Conservation (phyloP, 1,140 invertebrate genomes). For the Druon quercuslanigerum region DNA sequence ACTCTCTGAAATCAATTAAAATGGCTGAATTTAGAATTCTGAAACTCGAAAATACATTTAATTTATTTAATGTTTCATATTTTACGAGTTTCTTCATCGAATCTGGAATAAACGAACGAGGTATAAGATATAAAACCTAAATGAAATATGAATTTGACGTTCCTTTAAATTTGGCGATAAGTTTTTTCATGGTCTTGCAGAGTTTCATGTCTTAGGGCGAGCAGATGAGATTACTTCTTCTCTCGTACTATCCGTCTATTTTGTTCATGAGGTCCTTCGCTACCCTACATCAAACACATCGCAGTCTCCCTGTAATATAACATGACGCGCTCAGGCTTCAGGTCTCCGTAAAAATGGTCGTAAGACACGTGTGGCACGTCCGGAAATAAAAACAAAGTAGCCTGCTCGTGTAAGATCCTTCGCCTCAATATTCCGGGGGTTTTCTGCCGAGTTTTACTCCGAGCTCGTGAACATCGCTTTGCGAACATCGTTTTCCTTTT, state of each 20-base stretch:
- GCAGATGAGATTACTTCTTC: not conserved
- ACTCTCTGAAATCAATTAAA: too few species aligned
- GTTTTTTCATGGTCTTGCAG: not conserved
- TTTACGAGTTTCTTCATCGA: too few species aligned
- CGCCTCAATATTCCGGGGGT: not conserved
- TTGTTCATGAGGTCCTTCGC: not conserved
- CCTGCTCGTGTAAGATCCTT: not conserved
- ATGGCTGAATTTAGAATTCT: too few species aligned
- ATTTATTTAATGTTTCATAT: too few species aligned
- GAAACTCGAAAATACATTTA: too few species aligned
- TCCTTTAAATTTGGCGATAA: too few species aligned
- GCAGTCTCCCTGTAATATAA: not conserved
- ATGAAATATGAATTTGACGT: too few species aligned
- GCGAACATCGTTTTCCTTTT: slow-evolving; percentile 2
- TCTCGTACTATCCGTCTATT: not conserved
- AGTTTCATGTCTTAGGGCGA: not conserved
- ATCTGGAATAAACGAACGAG: too few species aligned
- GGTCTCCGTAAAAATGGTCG: slow-evolving; percentile 19
- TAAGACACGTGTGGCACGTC: slow-evolving; percentile 23
- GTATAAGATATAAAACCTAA: too few species aligned
- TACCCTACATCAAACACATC: not conserved
- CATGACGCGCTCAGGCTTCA: not conserved
- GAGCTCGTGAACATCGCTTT: too few species aligned
- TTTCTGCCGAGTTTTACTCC: not conserved
- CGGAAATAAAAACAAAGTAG: slow-evolving; percentile 29